Percentiles rank a stretch among this genome's conserved stretches.
phyloP scores from a whole-genome alignment of 2,797 vertebrate species.

The Phoxinus dragarum region DNA sequence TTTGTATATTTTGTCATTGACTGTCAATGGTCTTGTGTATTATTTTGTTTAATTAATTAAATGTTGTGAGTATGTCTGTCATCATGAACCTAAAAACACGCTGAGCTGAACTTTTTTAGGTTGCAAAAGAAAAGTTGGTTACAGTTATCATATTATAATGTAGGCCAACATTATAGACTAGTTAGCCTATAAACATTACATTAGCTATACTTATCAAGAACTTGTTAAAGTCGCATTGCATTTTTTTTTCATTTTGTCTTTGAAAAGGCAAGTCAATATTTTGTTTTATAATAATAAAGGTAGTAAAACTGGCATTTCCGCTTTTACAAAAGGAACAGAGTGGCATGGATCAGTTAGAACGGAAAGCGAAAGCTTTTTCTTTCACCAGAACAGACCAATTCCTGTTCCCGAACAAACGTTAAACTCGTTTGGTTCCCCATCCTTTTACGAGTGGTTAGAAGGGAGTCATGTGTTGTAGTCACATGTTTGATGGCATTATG shows the following conservation, averaged over 20 bases:
- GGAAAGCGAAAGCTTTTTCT: neutral
- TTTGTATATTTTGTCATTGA: neutral
- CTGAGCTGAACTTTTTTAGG: neutral
- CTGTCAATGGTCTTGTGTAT: neutral
- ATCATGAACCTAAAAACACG: neutral
- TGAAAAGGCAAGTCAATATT: too few species aligned
- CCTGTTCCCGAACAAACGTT: neutral
- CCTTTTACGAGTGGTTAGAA: neutral
- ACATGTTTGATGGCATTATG: constrained; percentile 8
- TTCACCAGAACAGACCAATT: too few species aligned
- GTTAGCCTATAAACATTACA: neutral
- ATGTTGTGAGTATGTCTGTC: neutral
- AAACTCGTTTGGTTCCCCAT: neutral
- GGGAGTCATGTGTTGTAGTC: neutral
- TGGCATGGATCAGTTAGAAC: rapidly evolving
- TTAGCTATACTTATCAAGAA: neutral
- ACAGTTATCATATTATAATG: neutral
- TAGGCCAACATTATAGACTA: neutral
- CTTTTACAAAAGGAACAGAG: neutral
- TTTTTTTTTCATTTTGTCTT: too few species aligned
- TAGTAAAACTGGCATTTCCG: neutral
- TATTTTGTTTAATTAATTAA: neutral
- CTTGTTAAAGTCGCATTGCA: neutral
- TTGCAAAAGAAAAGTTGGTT: neutral
- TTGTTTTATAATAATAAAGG: too few species aligned